Percentiles rank a stretch among this genome's conserved stretches.
phyloP scores from a whole-genome alignment of 2,888 invertebrate genomes.

The Mesorhabditis spiculigera region DNA sequence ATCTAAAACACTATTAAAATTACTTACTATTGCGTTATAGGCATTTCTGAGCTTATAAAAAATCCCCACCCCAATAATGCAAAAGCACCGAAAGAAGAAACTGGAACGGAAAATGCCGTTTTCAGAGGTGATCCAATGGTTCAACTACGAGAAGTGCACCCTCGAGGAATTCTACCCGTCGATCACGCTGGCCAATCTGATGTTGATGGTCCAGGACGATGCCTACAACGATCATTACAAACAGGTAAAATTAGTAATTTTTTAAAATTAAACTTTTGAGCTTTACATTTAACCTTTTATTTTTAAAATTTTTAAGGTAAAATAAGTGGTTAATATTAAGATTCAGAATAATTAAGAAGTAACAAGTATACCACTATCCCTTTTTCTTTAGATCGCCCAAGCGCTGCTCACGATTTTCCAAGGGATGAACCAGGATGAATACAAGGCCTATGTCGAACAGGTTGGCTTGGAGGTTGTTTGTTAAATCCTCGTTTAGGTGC shows the following conservation, averaged over 20 bases:
- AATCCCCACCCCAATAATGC: too few species aligned
- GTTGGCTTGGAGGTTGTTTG: conserved; percentile 18
- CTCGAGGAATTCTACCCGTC: conserved; percentile 97
- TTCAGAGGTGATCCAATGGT: conserved; percentile 55
- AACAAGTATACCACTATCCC: too few species aligned
- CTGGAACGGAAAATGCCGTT: background rate
- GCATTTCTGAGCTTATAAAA: too few species aligned
- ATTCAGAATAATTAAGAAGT: background rate
- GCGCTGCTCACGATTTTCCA: conserved; percentile 95
- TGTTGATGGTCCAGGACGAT: conserved; percentile 74
- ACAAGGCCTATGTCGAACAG: conserved; percentile 54
- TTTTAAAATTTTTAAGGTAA: background rate
- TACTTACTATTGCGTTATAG: background rate
- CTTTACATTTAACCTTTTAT: too few species aligned
- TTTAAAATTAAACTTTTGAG: too few species aligned
- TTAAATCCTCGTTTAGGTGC: conserved; percentile 22
- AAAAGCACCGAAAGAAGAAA: too few species aligned
- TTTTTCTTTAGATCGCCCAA: conserved; percentile 24
- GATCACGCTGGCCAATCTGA: conserved; percentile 89
- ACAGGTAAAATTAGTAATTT: too few species aligned
- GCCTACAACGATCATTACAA: conserved; percentile 22
- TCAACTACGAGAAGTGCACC: conserved; percentile 58
- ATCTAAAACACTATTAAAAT: background rate
- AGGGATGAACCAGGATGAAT: conserved; percentile 82
- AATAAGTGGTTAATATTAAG: conserved; percentile 1